Conservation (phyloP, 30 jellyfish, hydroid and myxozoan species). For the Turritopsis dohrnii region DNA sequence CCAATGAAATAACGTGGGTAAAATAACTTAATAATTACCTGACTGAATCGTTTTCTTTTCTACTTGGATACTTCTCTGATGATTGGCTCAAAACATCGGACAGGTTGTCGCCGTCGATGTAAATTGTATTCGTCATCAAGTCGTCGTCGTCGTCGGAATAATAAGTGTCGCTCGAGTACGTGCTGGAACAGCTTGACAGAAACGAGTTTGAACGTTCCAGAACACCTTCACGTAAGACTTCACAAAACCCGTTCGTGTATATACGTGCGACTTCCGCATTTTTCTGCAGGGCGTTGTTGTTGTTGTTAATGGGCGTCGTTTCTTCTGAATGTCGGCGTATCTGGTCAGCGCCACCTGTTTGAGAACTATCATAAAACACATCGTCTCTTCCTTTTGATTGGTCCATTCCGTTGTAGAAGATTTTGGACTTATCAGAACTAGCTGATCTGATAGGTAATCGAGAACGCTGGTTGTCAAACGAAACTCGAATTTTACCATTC, state of each 20-base stretch:
- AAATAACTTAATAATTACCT: not conserved
- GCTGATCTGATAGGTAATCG: not conserved
- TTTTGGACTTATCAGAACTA: not conserved
- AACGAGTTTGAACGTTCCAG: conserved; percentile 18
- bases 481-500: not conserved
- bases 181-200: conserved; percentile 17
- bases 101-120: not conserved
- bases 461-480: not conserved
- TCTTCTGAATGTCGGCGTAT: conserved; percentile 13
- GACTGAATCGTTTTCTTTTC: not conserved
- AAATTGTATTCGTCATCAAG: not conserved
- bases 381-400: not conserved
- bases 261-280: conserved; percentile 17
- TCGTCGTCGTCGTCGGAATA: conserved; percentile 4
- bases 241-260: conserved; percentile 19
- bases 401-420: not conserved
- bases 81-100: not conserved
- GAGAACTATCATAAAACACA: not conserved
- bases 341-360: not conserved
- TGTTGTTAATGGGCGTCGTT: not conserved
- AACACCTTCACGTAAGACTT: conserved; percentile 14
- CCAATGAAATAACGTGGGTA: too few species aligned
- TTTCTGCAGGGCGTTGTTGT: not conserved
- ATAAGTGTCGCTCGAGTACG: conserved; percentile 22
- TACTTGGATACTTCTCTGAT: not conserved